phyloP scores from a whole-genome alignment of 92 coral and sea anemone species.

The Epizoanthus illoricatus region DNA sequence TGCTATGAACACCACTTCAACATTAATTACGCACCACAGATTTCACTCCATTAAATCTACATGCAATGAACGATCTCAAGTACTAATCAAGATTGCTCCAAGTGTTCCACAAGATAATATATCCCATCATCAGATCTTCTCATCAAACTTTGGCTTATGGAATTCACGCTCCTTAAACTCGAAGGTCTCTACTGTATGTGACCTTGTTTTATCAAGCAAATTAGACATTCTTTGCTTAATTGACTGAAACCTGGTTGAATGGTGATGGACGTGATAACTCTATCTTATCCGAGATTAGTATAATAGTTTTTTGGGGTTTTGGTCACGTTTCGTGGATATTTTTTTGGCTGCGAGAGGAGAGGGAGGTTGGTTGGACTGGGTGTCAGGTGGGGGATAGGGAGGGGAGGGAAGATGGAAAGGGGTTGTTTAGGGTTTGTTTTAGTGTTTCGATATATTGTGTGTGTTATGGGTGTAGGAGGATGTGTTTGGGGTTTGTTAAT shows the following conservation, averaged over 20 bases:
- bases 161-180: slow-evolving; percentile 27
- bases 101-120: slow-evolving; percentile 7
- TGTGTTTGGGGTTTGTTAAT: too few species aligned
- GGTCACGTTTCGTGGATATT: too few species aligned
- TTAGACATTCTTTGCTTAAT: slow-evolving; percentile 37
- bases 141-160: slow-evolving; percentile 37
- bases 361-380: too few species aligned
- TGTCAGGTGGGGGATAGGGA: too few species aligned
- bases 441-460: too few species aligned
- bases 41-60: slow-evolving; percentile 10
- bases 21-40: slow-evolving; percentile 5
- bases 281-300: slow-evolving; percentile 9
- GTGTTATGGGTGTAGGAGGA: too few species aligned
- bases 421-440: too few species aligned
- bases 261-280: slow-evolving; percentile 34
- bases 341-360: too few species aligned
- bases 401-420: too few species aligned
- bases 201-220: slow-evolving; percentile 17
- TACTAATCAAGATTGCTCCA: slow-evolving; percentile 4
- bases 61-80: slow-evolving; percentile 11
- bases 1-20: neutral
- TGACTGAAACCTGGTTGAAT: slow-evolving; percentile 42
- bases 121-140: slow-evolving; percentile 11
- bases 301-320: too few species aligned
- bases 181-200: slow-evolving; percentile 24